Evolutionary conservation across 2,797 vertebrate species (phyloP), one percentile per base, ranked within the genome.

Genomic region (Schizothorax lantsangensis): DNA sequence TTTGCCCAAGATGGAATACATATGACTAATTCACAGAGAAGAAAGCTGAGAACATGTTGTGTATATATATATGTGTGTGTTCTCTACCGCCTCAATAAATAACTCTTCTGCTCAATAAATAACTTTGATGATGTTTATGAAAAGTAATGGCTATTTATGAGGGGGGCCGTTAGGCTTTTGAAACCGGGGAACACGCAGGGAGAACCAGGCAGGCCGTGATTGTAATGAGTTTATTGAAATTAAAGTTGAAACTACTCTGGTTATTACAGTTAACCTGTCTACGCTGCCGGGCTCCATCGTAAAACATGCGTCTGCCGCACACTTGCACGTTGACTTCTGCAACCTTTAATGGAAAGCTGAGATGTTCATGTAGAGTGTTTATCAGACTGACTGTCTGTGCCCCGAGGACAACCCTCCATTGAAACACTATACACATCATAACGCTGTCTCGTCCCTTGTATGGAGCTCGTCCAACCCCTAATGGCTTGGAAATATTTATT

Each of bases 81-180:
- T 92, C 91, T 94, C 66, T 89, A 94, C 94, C 95, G 94, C 95
- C 94, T 52, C 64, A 69, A n/a, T 69, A 68, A 81, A 81, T 52
- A 69, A 69, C 64, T 83, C 49, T 73, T 59, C 69, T 73, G 93
- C 96, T 82, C 95, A 95, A 97, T 97, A 97, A 97, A 97, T 97
- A 97, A 96, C 95, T 95, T 96, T 95, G 95, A 94, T 95, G 86
- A 92, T 98, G 97, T 99, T 99, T 99, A 97, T 94, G 96, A 95
- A 96, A 96, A 92, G 92, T 94, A 95, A 96, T 94, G 92, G 93
- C 93, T 93, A 91, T 96, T 96, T 95, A 95, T 95, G 93, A 95
- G 90, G 59, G 59, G 43, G 26, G 33, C 64, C 68, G 59, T 79
- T 82, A 57, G 94, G 91, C 90, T 90, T 95, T 95, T 93, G 93